These are phyloP conservation scores for Drosophila insularis DNA, from an alignment of 1,140 invertebrate genomes.

Conservation along the genomic window DNA sequence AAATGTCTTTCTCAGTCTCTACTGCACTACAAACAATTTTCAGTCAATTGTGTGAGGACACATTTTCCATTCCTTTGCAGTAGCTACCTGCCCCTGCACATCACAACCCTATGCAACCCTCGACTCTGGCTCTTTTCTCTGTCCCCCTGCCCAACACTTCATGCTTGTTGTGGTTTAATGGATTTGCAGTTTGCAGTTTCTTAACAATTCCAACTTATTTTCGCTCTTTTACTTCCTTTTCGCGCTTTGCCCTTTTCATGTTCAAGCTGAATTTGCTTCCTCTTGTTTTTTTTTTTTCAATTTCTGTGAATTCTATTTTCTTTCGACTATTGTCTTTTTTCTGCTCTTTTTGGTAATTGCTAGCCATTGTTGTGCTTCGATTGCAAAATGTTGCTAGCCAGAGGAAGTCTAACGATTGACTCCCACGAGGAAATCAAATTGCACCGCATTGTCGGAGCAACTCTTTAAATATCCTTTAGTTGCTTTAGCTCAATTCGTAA, in stretches of 20 bases:
- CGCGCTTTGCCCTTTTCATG: slow-evolving; percentile 74
- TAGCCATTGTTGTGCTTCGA: slow-evolving; percentile 66
- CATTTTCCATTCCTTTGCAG: slow-evolving; percentile 20
- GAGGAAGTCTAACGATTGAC: slow-evolving; percentile 25
- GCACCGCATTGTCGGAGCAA: slow-evolving; percentile 61
- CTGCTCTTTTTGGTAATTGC: slow-evolving; percentile 71
- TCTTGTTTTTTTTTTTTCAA: slow-evolving; percentile 11
- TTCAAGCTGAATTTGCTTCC: slow-evolving; percentile 50
- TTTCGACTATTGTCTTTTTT: slow-evolving; percentile 34
- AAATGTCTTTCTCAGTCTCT: slow-evolving; percentile 39
- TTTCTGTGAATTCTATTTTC: slow-evolving; percentile 20
- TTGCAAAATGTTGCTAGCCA: slow-evolving; percentile 39
- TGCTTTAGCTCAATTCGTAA: slow-evolving; percentile 16
- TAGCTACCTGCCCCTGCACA: slow-evolving; percentile 13
- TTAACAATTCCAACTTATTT: slow-evolving; percentile 77
- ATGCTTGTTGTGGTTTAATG: slow-evolving; percentile 78
- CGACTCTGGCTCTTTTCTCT: neutral
- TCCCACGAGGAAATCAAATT: slow-evolving; percentile 52
- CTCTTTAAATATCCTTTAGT: slow-evolving; percentile 51
- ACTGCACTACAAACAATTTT: slow-evolving; percentile 55
- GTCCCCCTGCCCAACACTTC: slow-evolving; percentile 39
- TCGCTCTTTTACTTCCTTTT: slow-evolving; percentile 72
- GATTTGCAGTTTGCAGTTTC: slow-evolving; percentile 78
- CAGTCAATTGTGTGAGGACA: slow-evolving; percentile 61
- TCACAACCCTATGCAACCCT: neutral